A percentile compares a stretch with the other conserved stretches of the same genome.
phyloP scores from a whole-genome alignment of 2,113 vertebrate genomes.

The Meleagris gallopavo region DNA sequence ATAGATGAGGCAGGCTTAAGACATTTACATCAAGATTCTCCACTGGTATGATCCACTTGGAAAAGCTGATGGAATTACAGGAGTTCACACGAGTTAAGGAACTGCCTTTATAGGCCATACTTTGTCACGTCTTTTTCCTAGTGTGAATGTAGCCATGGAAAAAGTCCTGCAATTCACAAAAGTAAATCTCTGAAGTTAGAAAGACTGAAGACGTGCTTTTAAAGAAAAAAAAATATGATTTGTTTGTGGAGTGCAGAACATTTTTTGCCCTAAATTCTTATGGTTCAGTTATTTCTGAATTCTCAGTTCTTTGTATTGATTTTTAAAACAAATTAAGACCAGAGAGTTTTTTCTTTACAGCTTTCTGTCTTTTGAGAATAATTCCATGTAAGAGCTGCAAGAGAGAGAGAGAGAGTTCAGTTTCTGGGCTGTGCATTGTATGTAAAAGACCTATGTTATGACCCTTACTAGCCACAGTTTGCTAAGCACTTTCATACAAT shows the following conservation, averaged over 20 bases:
- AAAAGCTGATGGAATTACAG: neutral
- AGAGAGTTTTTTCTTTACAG: neutral
- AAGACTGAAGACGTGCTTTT: neutral
- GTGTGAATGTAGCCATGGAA: neutral
- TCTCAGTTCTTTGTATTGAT: neutral
- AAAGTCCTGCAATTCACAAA: neutral
- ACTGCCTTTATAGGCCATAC: fast-evolving
- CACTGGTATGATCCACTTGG: neutral
- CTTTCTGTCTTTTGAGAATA: neutral
- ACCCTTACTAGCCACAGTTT: neutral
- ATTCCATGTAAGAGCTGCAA: neutral
- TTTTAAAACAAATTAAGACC: neutral
- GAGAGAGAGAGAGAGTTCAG: neutral
- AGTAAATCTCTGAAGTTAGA: neutral
- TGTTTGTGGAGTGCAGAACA: neutral
- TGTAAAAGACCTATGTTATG: neutral
- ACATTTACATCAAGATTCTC: neutral
- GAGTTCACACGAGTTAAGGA: neutral
- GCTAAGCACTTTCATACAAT: neutral
- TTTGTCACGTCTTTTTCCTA: neutral
- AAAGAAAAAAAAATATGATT: neutral
- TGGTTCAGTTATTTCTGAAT: neutral
- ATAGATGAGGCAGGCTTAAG: neutral
- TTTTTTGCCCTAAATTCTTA: neutral
- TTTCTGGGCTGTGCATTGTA: neutral